A percentile compares a stretch with the other conserved stretches of the same genome.
Evolutionary conservation across 2,113 vertebrate genomes (phyloP).

Genomic region (Microtus richardsoni): DNA sequence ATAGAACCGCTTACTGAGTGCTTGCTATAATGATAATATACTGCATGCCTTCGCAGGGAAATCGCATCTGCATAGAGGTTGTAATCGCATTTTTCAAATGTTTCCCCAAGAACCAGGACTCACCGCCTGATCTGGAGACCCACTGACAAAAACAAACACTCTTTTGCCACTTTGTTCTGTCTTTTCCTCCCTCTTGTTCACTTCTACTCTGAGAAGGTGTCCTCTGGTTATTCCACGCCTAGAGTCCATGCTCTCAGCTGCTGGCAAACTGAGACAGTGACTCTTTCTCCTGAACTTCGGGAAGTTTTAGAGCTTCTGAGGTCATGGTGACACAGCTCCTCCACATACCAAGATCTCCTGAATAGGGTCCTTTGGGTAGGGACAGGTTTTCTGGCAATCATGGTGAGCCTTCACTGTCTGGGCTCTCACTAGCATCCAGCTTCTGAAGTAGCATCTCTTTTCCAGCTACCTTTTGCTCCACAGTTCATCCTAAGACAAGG

Average conservation of each 20-base stretch:
- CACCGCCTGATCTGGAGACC: not conserved
- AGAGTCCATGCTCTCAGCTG: not conserved
- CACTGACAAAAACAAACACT: not conserved
- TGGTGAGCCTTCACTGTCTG: not conserved
- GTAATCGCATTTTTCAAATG: not conserved
- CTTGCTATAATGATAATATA: constrained; percentile 1
- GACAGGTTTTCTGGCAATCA: not conserved
- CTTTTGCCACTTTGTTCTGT: not conserved
- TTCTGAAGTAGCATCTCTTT: not conserved
- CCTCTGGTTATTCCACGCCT: not conserved
- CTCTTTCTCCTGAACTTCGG: constrained; percentile 4
- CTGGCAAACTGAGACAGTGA: not conserved
- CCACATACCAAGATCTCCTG: not conserved
- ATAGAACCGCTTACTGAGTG: not conserved
- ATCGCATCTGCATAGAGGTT: not conserved
- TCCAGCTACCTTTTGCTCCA: constrained; percentile 16
- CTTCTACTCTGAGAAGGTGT: not conserved
- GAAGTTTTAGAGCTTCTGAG: not conserved
- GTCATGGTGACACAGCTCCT: not conserved
- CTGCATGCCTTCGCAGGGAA: not conserved
- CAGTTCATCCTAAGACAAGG: constrained; percentile 11
- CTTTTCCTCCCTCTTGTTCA: not conserved
- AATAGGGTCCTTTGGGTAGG: not conserved
- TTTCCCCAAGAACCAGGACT: not conserved
- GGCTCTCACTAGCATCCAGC: constrained; percentile 34